phyloP scores from a whole-genome alignment of 2,113 vertebrate species.

The Lipophrys pholis region DNA sequence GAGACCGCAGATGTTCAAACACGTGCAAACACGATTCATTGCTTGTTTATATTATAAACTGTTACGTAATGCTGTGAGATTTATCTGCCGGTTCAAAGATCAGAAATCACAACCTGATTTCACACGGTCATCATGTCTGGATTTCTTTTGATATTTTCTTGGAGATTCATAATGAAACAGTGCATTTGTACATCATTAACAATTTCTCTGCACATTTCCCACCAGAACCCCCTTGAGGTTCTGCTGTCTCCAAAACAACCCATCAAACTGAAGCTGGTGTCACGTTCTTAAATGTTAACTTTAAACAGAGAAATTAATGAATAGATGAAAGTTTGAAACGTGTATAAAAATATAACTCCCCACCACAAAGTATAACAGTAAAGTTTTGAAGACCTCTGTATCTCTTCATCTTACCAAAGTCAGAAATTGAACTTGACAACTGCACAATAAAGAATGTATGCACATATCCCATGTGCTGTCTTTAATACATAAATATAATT shows the following conservation, averaged over 20 bases:
- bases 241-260: conserved; percentile 81
- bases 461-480: neutral
- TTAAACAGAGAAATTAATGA: neutral
- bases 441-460: neutral
- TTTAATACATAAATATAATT: neutral
- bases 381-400: neutral
- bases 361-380: neutral
- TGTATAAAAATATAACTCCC: neutral
- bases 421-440: neutral
- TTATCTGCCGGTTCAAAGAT: conserved; percentile 18
- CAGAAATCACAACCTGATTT: neutral
- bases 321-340: neutral
- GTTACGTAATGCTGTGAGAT: conserved; percentile 23
- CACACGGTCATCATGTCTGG: neutral
- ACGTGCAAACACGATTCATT: too few relatives aligned
- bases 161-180: neutral
- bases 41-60: neutral
- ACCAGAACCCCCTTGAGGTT: conserved; percentile 82
- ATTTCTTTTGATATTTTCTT: neutral
- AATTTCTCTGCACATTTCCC: neutral
- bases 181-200: neutral
- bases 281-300: conserved; percentile 49
- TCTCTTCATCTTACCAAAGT: neutral
- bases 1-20: conserved; percentile 54
- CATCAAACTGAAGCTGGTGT: conserved; percentile 82